Conservation (phyloP, 1,140 invertebrate genomes). For the Dinothrombium tinctorium region DNA sequence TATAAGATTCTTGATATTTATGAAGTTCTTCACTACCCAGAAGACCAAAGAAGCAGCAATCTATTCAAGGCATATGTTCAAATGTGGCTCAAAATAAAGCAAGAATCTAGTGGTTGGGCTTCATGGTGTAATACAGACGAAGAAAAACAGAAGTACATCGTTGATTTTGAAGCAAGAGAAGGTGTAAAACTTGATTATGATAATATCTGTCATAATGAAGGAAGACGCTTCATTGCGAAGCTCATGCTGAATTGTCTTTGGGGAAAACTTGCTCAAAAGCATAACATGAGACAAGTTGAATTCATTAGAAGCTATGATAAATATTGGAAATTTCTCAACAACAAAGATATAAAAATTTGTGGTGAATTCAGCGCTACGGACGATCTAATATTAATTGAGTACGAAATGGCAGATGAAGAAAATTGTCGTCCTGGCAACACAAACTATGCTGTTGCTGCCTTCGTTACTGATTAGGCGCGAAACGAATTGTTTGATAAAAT, state of each 20-base stretch:
- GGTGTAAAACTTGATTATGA: constrained; percentile 12
- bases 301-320: background rate
- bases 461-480: constrained; percentile 3
- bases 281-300: background rate
- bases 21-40: background rate
- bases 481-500: background rate
- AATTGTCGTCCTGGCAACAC: background rate
- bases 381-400: background rate
- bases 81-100: constrained; percentile 3
- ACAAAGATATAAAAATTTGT: background rate
- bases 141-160: constrained; percentile 10
- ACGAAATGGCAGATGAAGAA: background rate
- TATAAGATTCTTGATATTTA: constrained; percentile 1
- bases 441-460: background rate
- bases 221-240: background rate
- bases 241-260: constrained; percentile 5
- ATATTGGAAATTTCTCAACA: background rate
- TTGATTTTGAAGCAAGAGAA: constrained; percentile 13
- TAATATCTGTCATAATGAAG: constrained; percentile 11
- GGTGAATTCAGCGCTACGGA: background rate
- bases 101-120: constrained; percentile 2
- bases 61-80: background rate
- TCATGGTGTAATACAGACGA: background rate
- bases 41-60: background rate
- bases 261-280: constrained; percentile 4